phyloP scores from a whole-genome alignment of 2,888 invertebrate species.

The Orthosia gothica region DNA sequence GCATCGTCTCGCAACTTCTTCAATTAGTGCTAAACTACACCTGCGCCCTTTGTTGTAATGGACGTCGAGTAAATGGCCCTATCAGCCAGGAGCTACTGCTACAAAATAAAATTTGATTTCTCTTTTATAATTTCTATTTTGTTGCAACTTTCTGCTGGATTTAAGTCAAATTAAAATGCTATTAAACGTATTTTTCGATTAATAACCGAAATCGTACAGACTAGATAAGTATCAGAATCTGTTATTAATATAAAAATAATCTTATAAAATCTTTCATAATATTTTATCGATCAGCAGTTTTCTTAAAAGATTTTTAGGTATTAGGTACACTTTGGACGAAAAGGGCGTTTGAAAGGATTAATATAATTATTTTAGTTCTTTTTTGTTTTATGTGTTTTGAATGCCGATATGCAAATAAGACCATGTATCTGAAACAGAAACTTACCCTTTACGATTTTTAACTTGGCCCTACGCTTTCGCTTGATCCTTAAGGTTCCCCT shows the following conservation, averaged over 20 bases:
- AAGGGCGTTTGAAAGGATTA: too few relatives aligned
- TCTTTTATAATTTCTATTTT: neutral
- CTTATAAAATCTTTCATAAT: neutral
- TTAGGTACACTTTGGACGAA: too few relatives aligned
- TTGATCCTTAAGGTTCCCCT: too few relatives aligned
- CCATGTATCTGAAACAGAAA: neutral
- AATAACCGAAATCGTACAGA: neutral
- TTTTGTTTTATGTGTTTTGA: neutral
- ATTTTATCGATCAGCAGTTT: neutral
- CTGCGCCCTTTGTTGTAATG: slow-evolving; percentile 23
- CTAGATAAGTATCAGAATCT: neutral
- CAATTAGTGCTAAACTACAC: slow-evolving; percentile 68
- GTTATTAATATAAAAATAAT: neutral
- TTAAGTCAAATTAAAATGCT: slow-evolving; percentile 1
- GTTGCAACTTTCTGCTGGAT: slow-evolving; percentile 9
- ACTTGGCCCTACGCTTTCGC: too few relatives aligned
- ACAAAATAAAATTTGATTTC: slow-evolving; percentile 7
- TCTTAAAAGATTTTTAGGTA: too few relatives aligned
- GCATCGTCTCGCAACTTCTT: slow-evolving; percentile 63
- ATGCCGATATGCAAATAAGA: neutral
- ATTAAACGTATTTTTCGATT: neutral
- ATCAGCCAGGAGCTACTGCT: slow-evolving; percentile 18
- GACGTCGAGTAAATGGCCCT: slow-evolving; percentile 20
- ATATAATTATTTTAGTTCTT: neutral
- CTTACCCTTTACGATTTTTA: neutral